Base-by-base conservation (phyloP, 2,797 vertebrate species). In the Onychomys arenicola region DNA sequence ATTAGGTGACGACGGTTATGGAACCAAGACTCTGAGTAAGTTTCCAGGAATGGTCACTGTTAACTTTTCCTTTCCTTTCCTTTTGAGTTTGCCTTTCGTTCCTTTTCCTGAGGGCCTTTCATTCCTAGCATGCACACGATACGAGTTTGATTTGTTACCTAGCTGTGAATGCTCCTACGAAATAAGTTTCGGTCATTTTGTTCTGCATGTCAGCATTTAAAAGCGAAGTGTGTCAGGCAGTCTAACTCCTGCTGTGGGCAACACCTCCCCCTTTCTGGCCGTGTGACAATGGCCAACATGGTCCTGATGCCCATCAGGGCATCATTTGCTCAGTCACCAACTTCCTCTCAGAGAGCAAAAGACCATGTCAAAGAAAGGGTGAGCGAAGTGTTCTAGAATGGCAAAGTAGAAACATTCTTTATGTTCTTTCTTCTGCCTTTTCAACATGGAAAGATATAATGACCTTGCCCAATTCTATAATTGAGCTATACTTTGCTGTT, bases 1-100 rank as follows among this genome's bases (percentile, higher is more conserved):
- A 98, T 99, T 99, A 99, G 99, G 99, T 99, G 99, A 99, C 99
- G 99, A 99, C 99, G 99, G 99, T 99, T 99, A 99, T 99, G 99
- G 99, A 99, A 99, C 99, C 99, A 99, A 99, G 99, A 99, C 99
- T 98, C 99, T 99, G 99, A 99, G 99, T 99, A 99, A 99, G 99
- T 99, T 99, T 98, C 99, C 98, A 99, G 99, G 99, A 99, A 99
- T 99, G 99, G 98, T 99, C 99, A 98, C 99, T 99, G 97, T 89
- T 98, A 98, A 99, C 98, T 97, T 98, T 98, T 98, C 85, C 90
- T 97, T 90, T 94, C 92, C 96, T 97, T 97, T 97, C 96, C 93
- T 97, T 98, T 98, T 98, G 96, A 97, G 98, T 98, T 98, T 99
- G 98, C 98, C 97, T 97, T 98, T 98, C 98, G 98, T 98, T 98